These are phyloP conservation scores for Brachymystax lenok DNA, from an alignment of 2,797 vertebrate species.

Conservation along the genomic window DNA sequence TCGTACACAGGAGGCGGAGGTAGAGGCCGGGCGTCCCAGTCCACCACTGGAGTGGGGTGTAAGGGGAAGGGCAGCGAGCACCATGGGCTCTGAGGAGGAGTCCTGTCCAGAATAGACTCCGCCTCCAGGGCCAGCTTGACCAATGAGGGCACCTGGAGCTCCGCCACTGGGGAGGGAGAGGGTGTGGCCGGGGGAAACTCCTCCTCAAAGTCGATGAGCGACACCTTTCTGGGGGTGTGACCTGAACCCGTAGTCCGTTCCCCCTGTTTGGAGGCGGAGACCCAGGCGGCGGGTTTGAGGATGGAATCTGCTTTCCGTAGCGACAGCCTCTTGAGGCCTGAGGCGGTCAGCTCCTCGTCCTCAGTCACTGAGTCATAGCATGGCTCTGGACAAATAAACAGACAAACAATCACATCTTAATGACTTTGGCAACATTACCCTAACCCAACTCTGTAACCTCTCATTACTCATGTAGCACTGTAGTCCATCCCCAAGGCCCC, in stretches of 20 bases:
- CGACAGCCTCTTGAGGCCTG: constrained; percentile 81
- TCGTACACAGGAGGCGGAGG: constrained; percentile 92
- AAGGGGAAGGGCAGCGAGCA: constrained; percentile 87
- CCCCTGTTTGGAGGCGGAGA: constrained; percentile 84
- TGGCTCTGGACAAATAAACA: constrained; percentile 75
- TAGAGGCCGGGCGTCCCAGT: constrained; percentile 91
- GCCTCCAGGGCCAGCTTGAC: constrained; percentile 86
- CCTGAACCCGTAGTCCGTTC: constrained; percentile 60
- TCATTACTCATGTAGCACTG: not conserved
- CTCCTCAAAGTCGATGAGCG: constrained; percentile 95
- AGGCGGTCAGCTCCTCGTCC: constrained; percentile 81
- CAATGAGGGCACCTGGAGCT: constrained; percentile 78
- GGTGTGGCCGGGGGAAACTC: constrained; percentile 72
- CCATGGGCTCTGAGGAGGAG: constrained; percentile 90
- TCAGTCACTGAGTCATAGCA: constrained; percentile 89
- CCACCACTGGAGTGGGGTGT: constrained; percentile 92
- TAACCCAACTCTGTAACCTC: not conserved
- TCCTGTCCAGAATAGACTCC: constrained; percentile 89
- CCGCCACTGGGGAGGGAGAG: constrained; percentile 75
- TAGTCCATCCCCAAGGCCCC: not conserved
- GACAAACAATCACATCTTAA: not conserved
- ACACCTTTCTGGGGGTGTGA: constrained; percentile 74
- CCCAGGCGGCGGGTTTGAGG: constrained; percentile 85
- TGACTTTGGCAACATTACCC: not conserved
- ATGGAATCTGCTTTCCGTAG: constrained; percentile 80